Base-by-base conservation (phyloP, 1,140 invertebrate species). In the Lucilia cuprina region DNA sequence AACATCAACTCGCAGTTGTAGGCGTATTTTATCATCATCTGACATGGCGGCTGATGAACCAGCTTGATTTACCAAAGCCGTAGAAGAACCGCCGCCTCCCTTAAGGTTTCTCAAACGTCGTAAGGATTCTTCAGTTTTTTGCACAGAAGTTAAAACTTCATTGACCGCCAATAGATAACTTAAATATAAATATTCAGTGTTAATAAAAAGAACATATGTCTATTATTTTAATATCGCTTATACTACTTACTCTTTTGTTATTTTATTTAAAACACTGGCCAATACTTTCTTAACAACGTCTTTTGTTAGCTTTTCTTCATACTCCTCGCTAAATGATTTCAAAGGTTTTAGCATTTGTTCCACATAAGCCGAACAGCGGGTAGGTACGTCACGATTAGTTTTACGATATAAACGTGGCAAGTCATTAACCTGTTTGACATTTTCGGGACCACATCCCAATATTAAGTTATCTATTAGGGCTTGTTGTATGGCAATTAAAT, bases 1-100 rank as follows among this genome's bases (percentile, higher is more conserved):
- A 9, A 98, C 96, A 93, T 99, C 98, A 12, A 98, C 94, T 86
- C 95, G 94, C 19, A 99, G 92, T 91, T 99, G 98, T 84, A 96
- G 92, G 74, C 97, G 93, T 90, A 99, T 99, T 92, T 99, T 99
- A 89, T 98, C 96, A 91, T 98, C 97, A 90, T 99, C 98, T 12
- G 89, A 95, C 92, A 91, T 91, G 85, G 92, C 92, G 19, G 86
- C 84, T 30, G 89, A 89, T 85, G 92, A 92, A 8, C 92, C 91
- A 74, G 87, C 88, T 34, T 88, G 8, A 21, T 19, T 19, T 49
- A n/a, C 8, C 0, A 88, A 86, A 55, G 87, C 89, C 85, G 92
- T 92, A 17, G 92, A 90, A 83, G 87, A 89, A 78, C 91, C 87
- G 34, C 93, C 87, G 35, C 93, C 93, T 78, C 92, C 92, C 88